phyloP scores from a whole-genome alignment of 2,113 vertebrate species.

The Calonectris borealis region DNA sequence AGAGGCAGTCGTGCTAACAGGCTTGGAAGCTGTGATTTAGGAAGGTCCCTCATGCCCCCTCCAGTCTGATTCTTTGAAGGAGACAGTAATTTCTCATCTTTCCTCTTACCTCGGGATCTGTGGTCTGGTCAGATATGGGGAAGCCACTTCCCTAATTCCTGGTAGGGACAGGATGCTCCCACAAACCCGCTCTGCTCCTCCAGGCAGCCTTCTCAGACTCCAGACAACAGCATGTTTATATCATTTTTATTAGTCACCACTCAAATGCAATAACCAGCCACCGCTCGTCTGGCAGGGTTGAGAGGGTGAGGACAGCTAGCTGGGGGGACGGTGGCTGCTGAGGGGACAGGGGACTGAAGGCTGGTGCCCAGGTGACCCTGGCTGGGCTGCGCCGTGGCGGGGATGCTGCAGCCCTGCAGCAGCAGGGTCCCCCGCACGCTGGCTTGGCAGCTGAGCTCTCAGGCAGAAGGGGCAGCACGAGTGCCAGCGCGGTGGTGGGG shows the following conservation, averaged over 20 bases:
- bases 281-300: accelerated
- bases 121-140: not conserved
- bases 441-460: not conserved
- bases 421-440: accelerated
- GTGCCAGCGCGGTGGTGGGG: accelerated
- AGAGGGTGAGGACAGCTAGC: not conserved
- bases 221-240: not conserved
- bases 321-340: not conserved
- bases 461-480: not conserved
- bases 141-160: not conserved
- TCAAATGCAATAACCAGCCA: not conserved
- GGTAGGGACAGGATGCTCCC: not conserved
- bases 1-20: not conserved
- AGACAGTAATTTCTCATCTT: not conserved
- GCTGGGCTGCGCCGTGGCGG: accelerated
- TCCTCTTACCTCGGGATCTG: not conserved
- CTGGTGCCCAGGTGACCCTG: not conserved
- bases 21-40: not conserved
- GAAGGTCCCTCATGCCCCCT: not conserved
- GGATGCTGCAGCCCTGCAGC: not conserved
- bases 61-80: not conserved
- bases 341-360: not conserved
- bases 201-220: not conserved
- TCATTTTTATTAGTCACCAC: not conserved
- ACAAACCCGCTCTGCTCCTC: not conserved